Base-by-base conservation (phyloP, 2,113 vertebrate genomes). In the Columba livia region DNA sequence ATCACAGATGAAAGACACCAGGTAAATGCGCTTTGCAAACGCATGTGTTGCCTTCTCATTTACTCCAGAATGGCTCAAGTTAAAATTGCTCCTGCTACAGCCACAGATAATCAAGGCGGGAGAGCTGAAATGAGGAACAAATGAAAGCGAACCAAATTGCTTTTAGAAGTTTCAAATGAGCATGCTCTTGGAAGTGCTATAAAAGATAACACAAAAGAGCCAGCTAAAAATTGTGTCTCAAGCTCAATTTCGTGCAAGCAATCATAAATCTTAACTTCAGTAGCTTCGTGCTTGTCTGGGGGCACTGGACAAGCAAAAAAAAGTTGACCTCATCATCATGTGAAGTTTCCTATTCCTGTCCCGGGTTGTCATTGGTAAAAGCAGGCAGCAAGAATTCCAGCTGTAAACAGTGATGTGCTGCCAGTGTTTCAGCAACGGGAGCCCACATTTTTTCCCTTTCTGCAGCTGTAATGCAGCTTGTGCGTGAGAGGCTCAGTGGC, bases 281-380 rank as follows among this genome's bases (percentile, higher is more conserved):
- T 73, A 93, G 73, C 92, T 85, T 88, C 79, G 77, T 75, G 50
- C 78, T 87, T 1, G 0, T 40, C 70, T 50, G 32, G 78, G 64
- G 47, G 87, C 77, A 88, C 72, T 80, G 71, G 70, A 94, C 75
- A 90, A 96, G 72, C 0, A 2, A 93, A 96, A 85, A 95, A 94
- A 89, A 78, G 73, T 91, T 95, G 96, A 96, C 94, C 86, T 93
- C 88, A 88, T 95, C 80, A 85, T 93, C 90, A 95, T 77, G 40
- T 65, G 72, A 95, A 92, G 79, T 82, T 82, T 80, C 92, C 82
- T 86, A 71, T 92, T 96, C 77, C 84, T 92, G 83, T 93, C 36
- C 64, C 40, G 36, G 85, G 78, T 29, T 92, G 66, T 65, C 89
- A 95, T 77, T 86, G 81, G 91, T 89, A 74, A 90, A 94, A 95